Conservation (phyloP, 1,140 invertebrate genomes). For the fruit fly (Drosophila melanogaster) region DNA sequence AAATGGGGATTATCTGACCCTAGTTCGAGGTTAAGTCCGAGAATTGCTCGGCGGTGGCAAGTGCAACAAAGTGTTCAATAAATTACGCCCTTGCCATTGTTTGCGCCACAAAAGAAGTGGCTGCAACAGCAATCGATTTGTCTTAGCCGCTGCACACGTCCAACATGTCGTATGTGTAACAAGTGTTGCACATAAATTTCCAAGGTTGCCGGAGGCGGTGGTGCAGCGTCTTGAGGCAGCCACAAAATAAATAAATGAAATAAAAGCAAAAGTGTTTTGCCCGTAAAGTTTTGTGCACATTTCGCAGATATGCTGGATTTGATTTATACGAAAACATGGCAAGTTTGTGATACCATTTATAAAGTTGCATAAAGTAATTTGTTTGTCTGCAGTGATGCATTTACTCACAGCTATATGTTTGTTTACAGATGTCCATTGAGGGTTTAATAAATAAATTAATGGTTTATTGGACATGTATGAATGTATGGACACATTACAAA, state of each 20-base stretch:
- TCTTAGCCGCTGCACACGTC: slow-evolving; percentile 58
- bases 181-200: slow-evolving; percentile 72
- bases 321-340: slow-evolving; percentile 47
- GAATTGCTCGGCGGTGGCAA: slow-evolving; percentile 11
- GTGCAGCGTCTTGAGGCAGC: slow-evolving; percentile 35
- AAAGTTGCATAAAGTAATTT: slow-evolving; percentile 41
- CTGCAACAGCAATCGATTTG: slow-evolving; percentile 67
- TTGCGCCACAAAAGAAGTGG: slow-evolving; percentile 48
- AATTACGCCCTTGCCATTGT: slow-evolving; percentile 48
- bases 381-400: slow-evolving; percentile 28
- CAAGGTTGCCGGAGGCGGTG: slow-evolving; percentile 18
- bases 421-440: not conserved
- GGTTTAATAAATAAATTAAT: not conserved
- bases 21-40: slow-evolving; percentile 14
- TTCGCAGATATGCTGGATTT: slow-evolving; percentile 35
- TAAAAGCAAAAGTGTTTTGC: slow-evolving; percentile 31
- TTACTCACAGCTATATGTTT: slow-evolving; percentile 9
- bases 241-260: slow-evolving; percentile 61
- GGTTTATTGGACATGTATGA: no score
- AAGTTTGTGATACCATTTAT: slow-evolving; percentile 50
- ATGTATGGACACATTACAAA: no score
- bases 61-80: slow-evolving; percentile 69
- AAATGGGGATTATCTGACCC: not conserved
- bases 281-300: slow-evolving; percentile 38
- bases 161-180: slow-evolving; percentile 74